A percentile compares a stretch with the other conserved stretches of the same genome.
Evolutionary conservation across 1,140 invertebrate species (phyloP).

Genomic region (Hycleus cichorii): DNA sequence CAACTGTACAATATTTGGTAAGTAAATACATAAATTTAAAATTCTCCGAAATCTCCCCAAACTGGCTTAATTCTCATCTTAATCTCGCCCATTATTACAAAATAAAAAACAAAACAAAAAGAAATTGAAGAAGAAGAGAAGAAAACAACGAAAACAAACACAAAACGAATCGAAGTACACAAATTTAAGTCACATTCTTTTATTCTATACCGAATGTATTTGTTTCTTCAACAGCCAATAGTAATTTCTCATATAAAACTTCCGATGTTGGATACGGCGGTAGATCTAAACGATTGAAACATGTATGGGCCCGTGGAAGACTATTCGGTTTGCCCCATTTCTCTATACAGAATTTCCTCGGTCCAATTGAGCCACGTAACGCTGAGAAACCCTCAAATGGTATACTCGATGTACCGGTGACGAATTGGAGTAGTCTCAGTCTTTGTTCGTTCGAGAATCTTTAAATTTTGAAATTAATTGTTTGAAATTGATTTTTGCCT

Average conservation of each 20-base stretch:
- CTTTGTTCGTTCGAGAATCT: conserved; percentile 92
- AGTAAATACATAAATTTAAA: too few relatives aligned
- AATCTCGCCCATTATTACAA: neutral
- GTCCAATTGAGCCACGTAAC: conserved; percentile 88
- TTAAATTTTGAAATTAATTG: neutral
- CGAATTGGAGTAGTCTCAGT: conserved; percentile 87
- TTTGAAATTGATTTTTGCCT: neutral
- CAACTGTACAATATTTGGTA: too few relatives aligned
- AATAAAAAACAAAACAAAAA: neutral
- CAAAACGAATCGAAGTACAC: neutral
- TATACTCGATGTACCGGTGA: conserved; percentile 94
- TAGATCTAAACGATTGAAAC: conserved; percentile 94
- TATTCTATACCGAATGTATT: conserved; percentile 97
- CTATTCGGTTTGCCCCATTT: conserved; percentile 95
- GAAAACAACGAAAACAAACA: neutral
- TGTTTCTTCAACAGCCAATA: conserved; percentile 93
- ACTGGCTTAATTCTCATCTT: too few relatives aligned
- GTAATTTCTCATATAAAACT: conserved; percentile 87
- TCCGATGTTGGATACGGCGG: conserved; percentile 92
- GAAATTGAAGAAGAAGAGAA: too few relatives aligned
- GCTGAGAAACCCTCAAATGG: conserved; percentile 96
- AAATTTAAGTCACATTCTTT: neutral
- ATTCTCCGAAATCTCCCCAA: too few relatives aligned
- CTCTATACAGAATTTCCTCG: conserved; percentile 95
- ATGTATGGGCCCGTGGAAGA: conserved; percentile 92